phyloP scores from a whole-genome alignment of 1,140 invertebrate genomes.

The Diabrotica undecimpunctata region DNA sequence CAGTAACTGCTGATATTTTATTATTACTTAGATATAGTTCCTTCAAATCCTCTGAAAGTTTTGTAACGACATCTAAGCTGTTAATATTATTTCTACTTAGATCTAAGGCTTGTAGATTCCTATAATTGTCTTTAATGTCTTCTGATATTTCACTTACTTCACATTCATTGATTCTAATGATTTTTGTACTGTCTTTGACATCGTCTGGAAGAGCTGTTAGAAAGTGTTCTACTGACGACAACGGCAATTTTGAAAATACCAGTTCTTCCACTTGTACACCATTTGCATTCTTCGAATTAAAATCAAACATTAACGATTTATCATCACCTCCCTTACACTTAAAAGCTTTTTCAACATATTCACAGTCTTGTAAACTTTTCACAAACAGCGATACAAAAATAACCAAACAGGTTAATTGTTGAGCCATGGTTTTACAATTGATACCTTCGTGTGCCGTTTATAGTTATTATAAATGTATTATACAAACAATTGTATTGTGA shows the following conservation, averaged over 20 bases:
- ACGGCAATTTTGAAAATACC: conserved; percentile 1
- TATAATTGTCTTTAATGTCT: not conserved
- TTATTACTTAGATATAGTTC: conserved; percentile 10
- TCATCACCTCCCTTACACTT: not conserved
- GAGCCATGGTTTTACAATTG: too few relatives aligned
- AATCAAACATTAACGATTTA: conserved; percentile 8
- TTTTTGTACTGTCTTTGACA: not conserved
- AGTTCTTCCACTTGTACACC: not conserved
- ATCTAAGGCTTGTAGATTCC: conserved; percentile 3
- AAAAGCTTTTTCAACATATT: not conserved
- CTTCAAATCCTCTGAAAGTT: not conserved
- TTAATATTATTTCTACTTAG: conserved; percentile 5
- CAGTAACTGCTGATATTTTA: not conserved
- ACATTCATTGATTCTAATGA: not conserved
- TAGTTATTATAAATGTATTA: too few relatives aligned
- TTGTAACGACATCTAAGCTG: not conserved
- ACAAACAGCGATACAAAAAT: too few relatives aligned
- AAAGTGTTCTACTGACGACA: not conserved
- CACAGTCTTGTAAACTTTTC: not conserved
- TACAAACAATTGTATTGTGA: too few relatives aligned
- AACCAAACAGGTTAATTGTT: too few relatives aligned
- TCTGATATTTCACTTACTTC: not conserved
- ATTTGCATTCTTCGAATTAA: conserved; percentile 10
- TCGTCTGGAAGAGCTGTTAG: not conserved
- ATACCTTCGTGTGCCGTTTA: too few relatives aligned